Evolutionary conservation across 2,797 vertebrate species (phyloP).

Genomic region (Dryobates pubescens): DNA sequence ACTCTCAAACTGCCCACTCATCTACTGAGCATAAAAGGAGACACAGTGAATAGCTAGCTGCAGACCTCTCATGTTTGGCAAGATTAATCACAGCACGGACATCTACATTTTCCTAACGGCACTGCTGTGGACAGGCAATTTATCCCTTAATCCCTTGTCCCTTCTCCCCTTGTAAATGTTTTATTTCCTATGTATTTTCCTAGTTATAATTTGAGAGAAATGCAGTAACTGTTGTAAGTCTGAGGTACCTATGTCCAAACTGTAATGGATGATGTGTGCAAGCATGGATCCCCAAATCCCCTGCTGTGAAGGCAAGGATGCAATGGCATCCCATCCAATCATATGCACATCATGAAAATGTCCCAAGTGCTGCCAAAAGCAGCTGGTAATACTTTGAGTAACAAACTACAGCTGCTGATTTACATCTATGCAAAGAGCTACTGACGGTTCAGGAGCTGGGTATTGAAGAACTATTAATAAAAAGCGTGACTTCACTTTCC

Average conservation of each 20-base stretch:
- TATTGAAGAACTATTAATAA: neutral
- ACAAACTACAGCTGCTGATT: neutral
- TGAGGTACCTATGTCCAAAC: neutral
- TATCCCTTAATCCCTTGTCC: neutral
- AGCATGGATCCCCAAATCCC: neutral
- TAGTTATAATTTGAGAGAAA: neutral
- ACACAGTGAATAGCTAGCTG: neutral
- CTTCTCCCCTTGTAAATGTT: neutral
- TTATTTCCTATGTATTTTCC: neutral
- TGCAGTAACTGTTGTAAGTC: neutral
- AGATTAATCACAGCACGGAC: neutral
- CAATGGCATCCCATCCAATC: neutral
- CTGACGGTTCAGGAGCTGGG: neutral
- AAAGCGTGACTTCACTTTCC: neutral
- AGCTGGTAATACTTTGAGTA: neutral
- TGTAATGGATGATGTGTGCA: neutral
- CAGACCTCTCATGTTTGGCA: neutral
- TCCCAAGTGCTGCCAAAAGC: neutral
- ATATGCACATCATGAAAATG: neutral
- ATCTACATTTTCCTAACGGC: neutral
- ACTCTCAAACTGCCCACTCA: conserved; percentile 4
- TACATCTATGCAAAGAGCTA: neutral
- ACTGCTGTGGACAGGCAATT: neutral
- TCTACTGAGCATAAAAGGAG: neutral
- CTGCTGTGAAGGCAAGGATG: neutral